Evolutionary conservation across 2,888 invertebrate species (phyloP), one percentile per base, ranked within the genome.

Genomic region (Scrobipalpa costella): DNA sequence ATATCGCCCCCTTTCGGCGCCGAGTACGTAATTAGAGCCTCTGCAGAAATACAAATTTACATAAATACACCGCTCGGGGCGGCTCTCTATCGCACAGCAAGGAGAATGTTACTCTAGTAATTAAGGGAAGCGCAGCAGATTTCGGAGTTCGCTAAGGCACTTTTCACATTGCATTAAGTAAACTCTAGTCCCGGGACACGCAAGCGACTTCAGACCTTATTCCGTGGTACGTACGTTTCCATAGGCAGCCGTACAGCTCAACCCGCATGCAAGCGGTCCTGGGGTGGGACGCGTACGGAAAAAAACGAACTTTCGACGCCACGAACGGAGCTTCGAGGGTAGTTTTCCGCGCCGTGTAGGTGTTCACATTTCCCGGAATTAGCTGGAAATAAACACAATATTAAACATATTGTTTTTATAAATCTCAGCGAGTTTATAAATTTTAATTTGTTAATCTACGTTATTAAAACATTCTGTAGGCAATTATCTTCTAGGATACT

Each of bases 241-340:
- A 92, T 36, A 76, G 82, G 86, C 98, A 98, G 68, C 98, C 98
- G 81, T 96, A 97, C 64, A 98, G 90, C 83, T 98, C 98, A 49
- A 98, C 96, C 70, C 98, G 89, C 96, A 98, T 96, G 89, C 98
- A 98, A 59, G 98, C 96, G 0, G 97, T 98, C 63, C 97, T 92
- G 0, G 96, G 95, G 77, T 96, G 95, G 61, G 95, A 94, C 69
- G 97, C 96, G 90, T 95, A 96, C 0, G 98, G 98, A 70, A 97
- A 95, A 88, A 98, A 96, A 50, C 98, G 94, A 36, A 98, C 94
- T 86, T 95, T 94, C 66, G 95, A 95, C 15, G 97, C 97, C 52
- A 98, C 94, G 76, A 98, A 96, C 0, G 97, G 97, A 55, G 97
- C 94, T 72, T 96, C 96, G 70, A 97, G 89, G 68, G 94, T 92